A percentile compares a stretch with the other conserved stretches of the same genome.
These are phyloP conservation scores for Columba livia DNA, from an alignment of 2,113 vertebrate genomes.

Conservation along the genomic window DNA sequence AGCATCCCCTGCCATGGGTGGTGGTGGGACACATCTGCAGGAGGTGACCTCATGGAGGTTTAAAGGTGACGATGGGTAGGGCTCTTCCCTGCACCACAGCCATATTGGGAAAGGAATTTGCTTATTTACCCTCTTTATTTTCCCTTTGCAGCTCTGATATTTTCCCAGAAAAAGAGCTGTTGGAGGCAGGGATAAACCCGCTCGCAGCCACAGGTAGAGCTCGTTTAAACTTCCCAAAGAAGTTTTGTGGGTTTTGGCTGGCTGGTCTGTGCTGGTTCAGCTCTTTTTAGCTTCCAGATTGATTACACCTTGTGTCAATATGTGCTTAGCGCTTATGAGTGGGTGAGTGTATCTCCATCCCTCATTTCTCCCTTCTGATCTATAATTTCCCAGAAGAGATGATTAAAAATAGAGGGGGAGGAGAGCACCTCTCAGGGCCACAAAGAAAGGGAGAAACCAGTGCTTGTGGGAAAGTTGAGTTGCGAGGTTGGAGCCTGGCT, in stretches of 20 bases:
- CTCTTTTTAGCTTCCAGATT: conserved; percentile 60
- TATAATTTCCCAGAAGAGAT: conserved; percentile 75
- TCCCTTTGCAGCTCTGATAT: neutral
- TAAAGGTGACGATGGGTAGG: neutral
- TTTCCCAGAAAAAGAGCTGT: neutral
- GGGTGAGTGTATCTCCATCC: conserved; percentile 37
- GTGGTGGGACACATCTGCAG: fast-evolving
- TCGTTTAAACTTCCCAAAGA: neutral
- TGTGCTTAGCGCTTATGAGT: conserved; percentile 59
- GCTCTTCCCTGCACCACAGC: neutral
- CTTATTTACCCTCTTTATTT: neutral
- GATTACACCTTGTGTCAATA: conserved; percentile 72
- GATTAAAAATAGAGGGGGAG: conserved; percentile 59
- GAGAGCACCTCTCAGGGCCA: neutral
- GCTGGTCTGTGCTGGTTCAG: conserved; percentile 65
- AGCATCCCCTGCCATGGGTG: fast-evolving
- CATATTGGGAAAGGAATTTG: neutral
- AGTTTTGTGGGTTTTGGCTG: conserved; percentile 56
- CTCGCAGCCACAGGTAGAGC: neutral
- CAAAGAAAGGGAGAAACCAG: neutral
- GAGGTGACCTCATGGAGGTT: neutral
- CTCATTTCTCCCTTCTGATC: conserved; percentile 62
- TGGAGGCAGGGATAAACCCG: neutral
- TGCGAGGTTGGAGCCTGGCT: neutral
- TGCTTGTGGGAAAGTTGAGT: neutral